Conservation (phyloP, 2,797 vertebrate genomes). For the Takifugu rubripes region DNA sequence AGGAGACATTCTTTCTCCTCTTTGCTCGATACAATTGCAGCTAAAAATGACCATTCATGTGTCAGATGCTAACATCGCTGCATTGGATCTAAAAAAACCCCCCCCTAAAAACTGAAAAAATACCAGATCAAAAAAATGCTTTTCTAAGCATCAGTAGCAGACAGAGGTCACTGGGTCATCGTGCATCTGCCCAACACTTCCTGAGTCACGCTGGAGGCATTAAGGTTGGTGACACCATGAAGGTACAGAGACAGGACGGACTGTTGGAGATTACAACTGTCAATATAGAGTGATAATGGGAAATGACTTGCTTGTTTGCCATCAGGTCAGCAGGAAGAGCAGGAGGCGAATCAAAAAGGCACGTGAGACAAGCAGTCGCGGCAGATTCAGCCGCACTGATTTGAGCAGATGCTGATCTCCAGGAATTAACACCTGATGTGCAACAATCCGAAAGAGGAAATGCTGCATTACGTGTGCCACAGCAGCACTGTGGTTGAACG, state of each 20-base stretch:
- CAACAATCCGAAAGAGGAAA: constrained; percentile 13
- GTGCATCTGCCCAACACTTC: constrained; percentile 69
- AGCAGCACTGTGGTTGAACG: accelerated
- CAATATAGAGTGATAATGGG: constrained; percentile 21
- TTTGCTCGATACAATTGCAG: constrained; percentile 8
- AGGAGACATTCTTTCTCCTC: constrained; percentile 37
- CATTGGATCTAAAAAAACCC: not conserved
- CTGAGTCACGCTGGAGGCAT: constrained; percentile 44
- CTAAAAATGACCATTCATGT: constrained; percentile 6
- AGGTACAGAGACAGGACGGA: constrained; percentile 23
- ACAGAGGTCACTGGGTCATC: constrained; percentile 66
- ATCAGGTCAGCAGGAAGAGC: constrained; percentile 28
- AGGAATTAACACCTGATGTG: constrained; percentile 15
- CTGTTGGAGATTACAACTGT: constrained; percentile 13
- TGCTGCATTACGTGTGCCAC: not conserved
- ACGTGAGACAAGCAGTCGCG: constrained; percentile 12
- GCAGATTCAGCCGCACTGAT: not conserved
- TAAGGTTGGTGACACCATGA: constrained; percentile 26
- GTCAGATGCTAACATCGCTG: not conserved
- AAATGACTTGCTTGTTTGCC: constrained; percentile 31
- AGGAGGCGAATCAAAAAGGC: constrained; percentile 26
- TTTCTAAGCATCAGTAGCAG: constrained; percentile 51
- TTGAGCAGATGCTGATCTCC: not conserved
- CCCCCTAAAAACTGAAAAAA: not conserved
- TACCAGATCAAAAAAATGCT: constrained; percentile 1